These are phyloP conservation scores for Balaeniceps rex DNA, from an alignment of 2,113 vertebrate genomes.

Conservation along the genomic window DNA sequence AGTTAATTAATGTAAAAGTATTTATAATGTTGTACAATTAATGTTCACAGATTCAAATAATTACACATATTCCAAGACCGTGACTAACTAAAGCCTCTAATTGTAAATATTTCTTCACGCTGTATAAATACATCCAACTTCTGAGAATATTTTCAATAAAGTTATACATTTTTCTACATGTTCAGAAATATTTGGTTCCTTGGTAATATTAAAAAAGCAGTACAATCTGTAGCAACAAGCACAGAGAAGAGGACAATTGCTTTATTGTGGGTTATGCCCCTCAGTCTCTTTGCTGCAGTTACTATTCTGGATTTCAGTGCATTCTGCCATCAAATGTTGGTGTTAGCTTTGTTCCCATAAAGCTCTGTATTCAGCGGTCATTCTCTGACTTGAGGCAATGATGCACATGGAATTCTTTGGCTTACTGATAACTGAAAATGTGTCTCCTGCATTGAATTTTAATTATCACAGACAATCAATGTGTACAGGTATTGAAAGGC, in stretches of 20 bases:
- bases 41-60: neutral
- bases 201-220: neutral
- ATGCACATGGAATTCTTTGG: neutral
- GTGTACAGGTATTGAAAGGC: neutral
- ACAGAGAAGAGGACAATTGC: neutral
- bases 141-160: neutral
- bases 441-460: neutral
- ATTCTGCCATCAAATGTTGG: neutral
- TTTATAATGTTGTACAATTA: neutral
- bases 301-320: neutral
- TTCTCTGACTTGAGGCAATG: neutral
- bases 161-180: neutral
- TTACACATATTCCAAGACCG: neutral
- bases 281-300: neutral
- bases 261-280: neutral
- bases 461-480: neutral
- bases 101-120: neutral
- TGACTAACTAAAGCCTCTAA: neutral
- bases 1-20: neutral
- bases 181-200: neutral
- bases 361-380: neutral
- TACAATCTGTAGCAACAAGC: neutral
- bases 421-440: neutral
- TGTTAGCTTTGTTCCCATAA: neutral
- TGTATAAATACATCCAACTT: neutral